Base-by-base conservation (phyloP, 2,888 invertebrate species). In the Xestia rhomboidea region DNA sequence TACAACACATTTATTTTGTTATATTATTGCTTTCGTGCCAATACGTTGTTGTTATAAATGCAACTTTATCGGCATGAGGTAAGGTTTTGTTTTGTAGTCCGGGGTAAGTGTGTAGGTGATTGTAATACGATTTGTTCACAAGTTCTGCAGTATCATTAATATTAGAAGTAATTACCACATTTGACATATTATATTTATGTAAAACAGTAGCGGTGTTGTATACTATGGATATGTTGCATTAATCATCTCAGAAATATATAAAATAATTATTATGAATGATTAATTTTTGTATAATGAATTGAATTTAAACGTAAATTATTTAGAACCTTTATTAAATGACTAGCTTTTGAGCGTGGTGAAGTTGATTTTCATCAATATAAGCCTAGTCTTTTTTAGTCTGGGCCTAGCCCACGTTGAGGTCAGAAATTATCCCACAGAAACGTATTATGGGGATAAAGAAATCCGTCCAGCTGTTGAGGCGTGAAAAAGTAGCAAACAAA, bases 121-220 rank as follows among this genome's bases (percentile, higher is more conserved):
- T 60, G 68, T 69, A 63, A 66, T 84, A 84, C 70, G 62, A 84
- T 76, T 71, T 63, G 70, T 74, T 70, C n/a, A 34, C 44, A 13
- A 60, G 27, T 44, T 41, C 15, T 67, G 74, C 46, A 27, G 63
- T 86, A 60, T 74, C 87, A 84, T 87, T 87, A 84, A 85, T 84
- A 80, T 76, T 69, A 79, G 46, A 74, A 64, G 74, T 87, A 81
- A 85, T 84, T 81, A 76, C 76, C 54, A 73, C 44, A 80, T 81
- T 84, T 74, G 85, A 87, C 71, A 68, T 71, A 83, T 38, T 70
- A 51, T 67, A 66, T 71, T 66, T 60, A 82, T 68, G 64, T 75
- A 51, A 49, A 85, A 68, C 78, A 79, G 79, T 86, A 70, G 84
- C 70, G 27, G 27, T 24, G 34, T 76, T 68, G 46, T 67, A 34